Conservation (phyloP, 1,140 invertebrate genomes). For the Drosophila teissieri region DNA sequence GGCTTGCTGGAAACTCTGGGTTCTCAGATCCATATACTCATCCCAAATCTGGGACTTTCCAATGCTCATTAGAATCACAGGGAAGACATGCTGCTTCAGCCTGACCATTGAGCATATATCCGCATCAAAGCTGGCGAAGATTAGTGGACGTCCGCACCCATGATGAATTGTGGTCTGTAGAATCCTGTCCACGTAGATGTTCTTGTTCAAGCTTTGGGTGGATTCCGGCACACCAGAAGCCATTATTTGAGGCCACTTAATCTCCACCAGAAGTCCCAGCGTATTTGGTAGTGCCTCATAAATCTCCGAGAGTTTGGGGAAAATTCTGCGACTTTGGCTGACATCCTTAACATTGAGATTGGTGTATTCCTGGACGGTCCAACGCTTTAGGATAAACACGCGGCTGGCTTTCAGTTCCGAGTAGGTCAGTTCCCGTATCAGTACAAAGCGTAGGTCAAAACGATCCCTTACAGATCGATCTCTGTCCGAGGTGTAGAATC, state of each 20-base stretch:
- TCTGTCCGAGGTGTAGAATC: constrained; percentile 88
- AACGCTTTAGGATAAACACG: constrained; percentile 65
- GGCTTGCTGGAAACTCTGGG: constrained; percentile 90
- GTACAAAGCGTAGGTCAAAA: constrained; percentile 92
- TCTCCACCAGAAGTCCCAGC: constrained; percentile 96
- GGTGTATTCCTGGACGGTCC: constrained; percentile 59
- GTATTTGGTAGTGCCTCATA: constrained; percentile 91
- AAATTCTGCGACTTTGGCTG: constrained; percentile 92
- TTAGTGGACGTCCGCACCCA: constrained; percentile 91
- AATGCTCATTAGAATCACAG: constrained; percentile 95
- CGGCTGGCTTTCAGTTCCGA: constrained; percentile 93
- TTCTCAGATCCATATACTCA: constrained; percentile 92
- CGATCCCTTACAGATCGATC: constrained; percentile 89
- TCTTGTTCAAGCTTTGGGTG: constrained; percentile 94
- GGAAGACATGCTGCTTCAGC: constrained; percentile 97
- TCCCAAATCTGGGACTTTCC: constrained; percentile 92
- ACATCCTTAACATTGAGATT: constrained; percentile 56
- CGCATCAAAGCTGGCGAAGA: constrained; percentile 97
- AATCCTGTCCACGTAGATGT: constrained; percentile 92
- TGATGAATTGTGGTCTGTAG: constrained; percentile 91
- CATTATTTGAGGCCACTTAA: constrained; percentile 97
- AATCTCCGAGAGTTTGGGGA: constrained; percentile 92
- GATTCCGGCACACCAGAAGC: constrained; percentile 93
- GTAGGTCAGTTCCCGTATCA: constrained; percentile 95
- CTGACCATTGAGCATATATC: constrained; percentile 96